These are phyloP conservation scores for Ochotona curzoniae DNA, from an alignment of 2,113 vertebrate genomes.

Conservation along the genomic window DNA sequence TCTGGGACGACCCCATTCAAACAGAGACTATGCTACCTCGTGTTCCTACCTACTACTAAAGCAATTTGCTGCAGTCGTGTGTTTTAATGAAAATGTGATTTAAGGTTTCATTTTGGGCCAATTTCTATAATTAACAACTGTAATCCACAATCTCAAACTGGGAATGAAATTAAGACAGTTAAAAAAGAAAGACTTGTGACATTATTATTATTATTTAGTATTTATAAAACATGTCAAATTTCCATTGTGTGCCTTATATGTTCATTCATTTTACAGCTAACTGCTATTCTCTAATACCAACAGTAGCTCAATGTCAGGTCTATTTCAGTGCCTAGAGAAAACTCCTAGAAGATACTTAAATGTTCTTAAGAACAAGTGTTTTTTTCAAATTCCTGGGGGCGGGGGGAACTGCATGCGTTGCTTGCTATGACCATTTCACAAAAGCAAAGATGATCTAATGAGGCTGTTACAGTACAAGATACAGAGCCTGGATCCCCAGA, in stretches of 20 bases:
- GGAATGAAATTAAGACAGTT: constrained; percentile 69
- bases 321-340: not conserved
- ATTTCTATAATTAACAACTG: constrained; percentile 77
- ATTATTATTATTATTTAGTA: constrained; percentile 72
- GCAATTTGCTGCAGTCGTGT: constrained; percentile 54
- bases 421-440: constrained; percentile 53
- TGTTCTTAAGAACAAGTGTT: not conserved
- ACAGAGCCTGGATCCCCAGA: not conserved
- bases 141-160: constrained; percentile 73
- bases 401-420: not conserved
- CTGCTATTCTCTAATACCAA: not conserved
- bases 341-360: constrained; percentile 23
- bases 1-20: not conserved
- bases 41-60: not conserved
- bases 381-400: not conserved
- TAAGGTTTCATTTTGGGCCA: constrained; percentile 60
- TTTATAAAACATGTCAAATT: constrained; percentile 69
- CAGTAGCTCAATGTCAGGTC: not conserved
- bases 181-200: constrained; percentile 69
- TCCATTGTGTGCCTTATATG: not conserved
- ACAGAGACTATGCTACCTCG: not conserved
- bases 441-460: constrained; percentile 47
- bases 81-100: constrained; percentile 71
- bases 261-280: constrained; percentile 50
- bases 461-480: not conserved